Conservation (phyloP, 2,888 invertebrate genomes). For the Diabrotica balteata region DNA sequence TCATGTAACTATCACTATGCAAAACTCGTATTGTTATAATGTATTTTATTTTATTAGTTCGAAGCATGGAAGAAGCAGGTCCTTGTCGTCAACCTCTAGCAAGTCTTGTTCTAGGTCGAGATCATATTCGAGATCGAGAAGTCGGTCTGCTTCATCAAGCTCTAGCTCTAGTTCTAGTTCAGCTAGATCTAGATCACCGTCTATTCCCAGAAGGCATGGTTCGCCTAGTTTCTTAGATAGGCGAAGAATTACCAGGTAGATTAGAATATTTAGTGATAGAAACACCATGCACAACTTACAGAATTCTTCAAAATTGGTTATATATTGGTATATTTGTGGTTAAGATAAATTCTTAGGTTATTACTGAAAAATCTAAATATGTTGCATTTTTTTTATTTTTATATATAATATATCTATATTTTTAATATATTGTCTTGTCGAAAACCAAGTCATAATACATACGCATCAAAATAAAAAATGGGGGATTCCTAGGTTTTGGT, state of each 20-base stretch:
- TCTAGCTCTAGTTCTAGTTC: conserved; percentile 58
- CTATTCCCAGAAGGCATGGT: conserved; percentile 90
- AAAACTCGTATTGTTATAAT: too few relatives aligned
- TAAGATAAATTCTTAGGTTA: neutral
- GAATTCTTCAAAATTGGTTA: conserved; percentile 14
- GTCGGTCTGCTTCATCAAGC: conserved; percentile 60
- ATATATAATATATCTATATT: too few relatives aligned
- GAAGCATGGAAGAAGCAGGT: conserved; percentile 34
- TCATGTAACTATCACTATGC: too few relatives aligned
- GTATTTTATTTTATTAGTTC: conserved; percentile 33
- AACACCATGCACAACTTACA: neutral
- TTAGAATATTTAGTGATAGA: neutral
- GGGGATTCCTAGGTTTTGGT: too few relatives aligned
- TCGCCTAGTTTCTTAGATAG: conserved; percentile 94
- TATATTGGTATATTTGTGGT: too few relatives aligned
- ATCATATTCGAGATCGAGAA: conserved; percentile 56
- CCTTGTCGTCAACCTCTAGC: conserved; percentile 44
- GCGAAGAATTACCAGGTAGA: conserved; percentile 92
- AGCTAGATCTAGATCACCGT: conserved; percentile 60
- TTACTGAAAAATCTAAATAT: conserved; percentile 45
- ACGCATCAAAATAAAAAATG: too few relatives aligned
- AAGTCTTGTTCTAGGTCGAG: conserved; percentile 56
- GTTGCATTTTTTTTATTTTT: conserved; percentile 43
- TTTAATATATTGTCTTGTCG: too few relatives aligned
- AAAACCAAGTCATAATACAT: too few relatives aligned